Percentiles rank a stretch among this genome's conserved stretches.
These are phyloP conservation scores for Lethenteron camtschaticum DNA, from an alignment of 2,113 vertebrate species.

Conservation along the genomic window DNA sequence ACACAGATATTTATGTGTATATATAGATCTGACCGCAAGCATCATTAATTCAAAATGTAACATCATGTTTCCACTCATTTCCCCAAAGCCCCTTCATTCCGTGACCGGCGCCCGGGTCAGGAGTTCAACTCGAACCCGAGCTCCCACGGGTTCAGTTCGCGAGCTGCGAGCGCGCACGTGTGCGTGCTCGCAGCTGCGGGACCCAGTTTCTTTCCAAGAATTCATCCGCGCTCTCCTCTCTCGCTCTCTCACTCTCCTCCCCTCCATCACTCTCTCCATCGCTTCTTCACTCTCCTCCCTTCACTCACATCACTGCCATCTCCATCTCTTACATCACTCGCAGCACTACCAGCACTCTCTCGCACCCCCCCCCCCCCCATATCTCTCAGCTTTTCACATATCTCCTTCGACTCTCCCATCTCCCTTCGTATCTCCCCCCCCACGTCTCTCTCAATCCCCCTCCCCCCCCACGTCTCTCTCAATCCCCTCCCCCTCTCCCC, in stretches of 20 bases:
- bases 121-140: conserved; percentile 1
- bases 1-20: too few relatives aligned
- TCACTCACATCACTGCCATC: not conserved
- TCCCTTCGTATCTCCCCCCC: not conserved
- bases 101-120: conserved; percentile 6
- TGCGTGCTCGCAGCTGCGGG: not conserved
- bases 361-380: not conserved
- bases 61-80: not conserved
- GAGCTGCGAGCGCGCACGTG: not conserved
- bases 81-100: rapidly evolving
- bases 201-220: not conserved
- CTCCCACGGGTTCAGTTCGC: not conserved
- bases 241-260: not conserved
- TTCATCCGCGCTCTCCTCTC: not conserved
- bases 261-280: not conserved
- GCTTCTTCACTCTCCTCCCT: not conserved
- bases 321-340: not conserved
- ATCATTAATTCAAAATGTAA: too few relatives aligned
- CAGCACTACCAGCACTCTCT: too few relatives aligned
- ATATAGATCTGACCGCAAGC: too few relatives aligned
- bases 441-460: not conserved
- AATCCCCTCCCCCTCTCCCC: conserved; percentile 5
- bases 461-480: conserved; percentile 5
- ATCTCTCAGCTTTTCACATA: not conserved
- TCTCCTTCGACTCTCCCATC: not conserved